A percentile compares a stretch with the other conserved stretches of the same genome.
These are phyloP conservation scores for Austrofundulus limnaeus DNA, from an alignment of 2,113 vertebrate genomes.

Conservation along the genomic window DNA sequence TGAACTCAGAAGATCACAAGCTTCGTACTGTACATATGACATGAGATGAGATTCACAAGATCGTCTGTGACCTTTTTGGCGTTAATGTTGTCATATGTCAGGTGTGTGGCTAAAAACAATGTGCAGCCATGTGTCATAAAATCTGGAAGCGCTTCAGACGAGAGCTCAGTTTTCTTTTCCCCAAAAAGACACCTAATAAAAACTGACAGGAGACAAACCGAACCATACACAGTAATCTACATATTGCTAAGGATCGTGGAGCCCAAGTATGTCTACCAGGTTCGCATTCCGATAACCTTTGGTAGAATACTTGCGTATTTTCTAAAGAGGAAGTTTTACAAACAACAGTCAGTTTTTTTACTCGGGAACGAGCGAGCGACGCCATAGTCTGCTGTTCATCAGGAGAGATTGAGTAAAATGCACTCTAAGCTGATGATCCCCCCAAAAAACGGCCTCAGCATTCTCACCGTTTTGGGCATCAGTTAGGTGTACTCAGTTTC, in stretches of 20 bases:
- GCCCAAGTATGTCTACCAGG: constrained; percentile 75
- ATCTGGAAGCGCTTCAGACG: constrained; percentile 71
- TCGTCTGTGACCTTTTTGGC: constrained; percentile 1
- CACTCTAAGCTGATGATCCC: constrained; percentile 62
- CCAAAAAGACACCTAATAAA: constrained; percentile 33
- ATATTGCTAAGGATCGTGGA: constrained; percentile 78
- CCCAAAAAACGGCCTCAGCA: constrained; percentile 50
- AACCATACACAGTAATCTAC: constrained; percentile 71
- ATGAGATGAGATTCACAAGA: constrained; percentile 24
- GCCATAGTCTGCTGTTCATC: constrained; percentile 63
- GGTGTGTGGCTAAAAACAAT: background rate
- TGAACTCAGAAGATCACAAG: constrained; percentile 65
- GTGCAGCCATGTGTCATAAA: constrained; percentile 53
- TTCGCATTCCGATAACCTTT: constrained; percentile 73
- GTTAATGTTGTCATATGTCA: constrained; percentile 4
- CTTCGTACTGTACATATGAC: constrained; percentile 61
- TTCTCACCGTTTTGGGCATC: constrained; percentile 47
- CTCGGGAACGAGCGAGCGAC: constrained; percentile 54
- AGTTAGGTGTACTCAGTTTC: constrained; percentile 63
- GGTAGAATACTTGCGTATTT: constrained; percentile 73
- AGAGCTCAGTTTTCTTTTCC: constrained; percentile 11
- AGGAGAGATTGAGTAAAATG: constrained; percentile 59
- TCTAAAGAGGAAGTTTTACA: constrained; percentile 65
- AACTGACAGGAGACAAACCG: constrained; percentile 62
- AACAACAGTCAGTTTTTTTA: constrained; percentile 68